phyloP scores from a whole-genome alignment of 2,888 invertebrate species.

The Petrophora chlorosata region DNA sequence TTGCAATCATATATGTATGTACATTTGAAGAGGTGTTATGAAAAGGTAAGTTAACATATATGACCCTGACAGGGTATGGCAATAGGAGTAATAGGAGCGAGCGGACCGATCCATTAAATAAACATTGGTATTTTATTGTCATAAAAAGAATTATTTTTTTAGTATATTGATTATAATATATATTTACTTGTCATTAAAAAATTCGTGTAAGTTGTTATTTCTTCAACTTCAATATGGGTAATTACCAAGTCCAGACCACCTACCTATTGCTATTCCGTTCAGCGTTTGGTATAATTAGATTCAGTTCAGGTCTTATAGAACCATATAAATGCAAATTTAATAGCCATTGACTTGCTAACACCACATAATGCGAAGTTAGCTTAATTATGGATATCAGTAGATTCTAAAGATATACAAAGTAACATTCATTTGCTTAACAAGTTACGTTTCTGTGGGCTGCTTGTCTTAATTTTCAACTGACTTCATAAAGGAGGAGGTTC shows the following conservation, averaged over 20 bases:
- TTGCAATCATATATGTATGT: no score
- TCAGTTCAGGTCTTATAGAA: slow-evolving; percentile 18
- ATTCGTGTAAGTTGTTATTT: no score
- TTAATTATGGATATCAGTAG: slow-evolving; percentile 10
- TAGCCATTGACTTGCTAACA: slow-evolving; percentile 20
- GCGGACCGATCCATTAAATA: no score
- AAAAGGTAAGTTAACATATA: no score
- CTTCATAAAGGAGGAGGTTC: no score
- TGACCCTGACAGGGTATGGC: no score
- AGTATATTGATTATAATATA: no score
- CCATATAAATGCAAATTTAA: slow-evolving; percentile 25
- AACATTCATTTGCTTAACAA: not conserved
- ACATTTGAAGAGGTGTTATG: no score
- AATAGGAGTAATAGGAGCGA: no score
- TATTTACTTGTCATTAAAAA: no score
- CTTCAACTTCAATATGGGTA: not conserved
- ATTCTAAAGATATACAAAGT: not conserved
- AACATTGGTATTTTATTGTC: no score
- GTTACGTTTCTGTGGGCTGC: not conserved
- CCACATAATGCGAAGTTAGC: slow-evolving; percentile 5
- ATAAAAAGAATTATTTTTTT: no score
- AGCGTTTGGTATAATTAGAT: slow-evolving; percentile 7
- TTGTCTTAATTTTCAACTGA: not conserved
- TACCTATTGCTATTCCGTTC: slow-evolving; percentile 8
- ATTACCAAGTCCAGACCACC: slow-evolving; percentile 2